These are phyloP conservation scores for Ceriagrion tenellum DNA, from an alignment of 2,888 invertebrate genomes.

Conservation along the genomic window DNA sequence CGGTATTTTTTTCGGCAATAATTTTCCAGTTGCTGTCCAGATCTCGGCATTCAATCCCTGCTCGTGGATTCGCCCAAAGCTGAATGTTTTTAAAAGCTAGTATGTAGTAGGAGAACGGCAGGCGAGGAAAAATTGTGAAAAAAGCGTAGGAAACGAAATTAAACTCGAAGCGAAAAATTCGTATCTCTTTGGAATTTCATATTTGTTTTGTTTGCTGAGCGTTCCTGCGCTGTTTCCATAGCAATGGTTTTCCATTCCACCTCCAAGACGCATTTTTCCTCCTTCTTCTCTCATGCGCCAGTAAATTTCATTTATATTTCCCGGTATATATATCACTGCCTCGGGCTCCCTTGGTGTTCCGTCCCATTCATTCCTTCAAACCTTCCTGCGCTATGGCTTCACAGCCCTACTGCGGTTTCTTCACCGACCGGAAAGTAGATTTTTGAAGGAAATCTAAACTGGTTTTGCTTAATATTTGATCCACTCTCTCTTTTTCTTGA, in stretches of 20 bases:
- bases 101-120: neutral
- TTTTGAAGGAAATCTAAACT: neutral
- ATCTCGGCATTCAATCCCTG: too few species aligned
- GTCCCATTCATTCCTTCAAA: neutral
- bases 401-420: neutral
- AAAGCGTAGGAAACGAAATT: neutral
- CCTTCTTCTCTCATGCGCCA: neutral
- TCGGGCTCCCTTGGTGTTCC: neutral
- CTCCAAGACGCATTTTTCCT: neutral
- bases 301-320: constrained; percentile 16
- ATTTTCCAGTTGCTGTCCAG: too few species aligned
- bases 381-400: neutral
- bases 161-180: neutral
- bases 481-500: neutral
- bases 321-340: neutral
- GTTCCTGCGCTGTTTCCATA: neutral
- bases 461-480: neutral
- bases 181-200: constrained; percentile 15
- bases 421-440: neutral
- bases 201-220: constrained; percentile 7
- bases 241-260: neutral
- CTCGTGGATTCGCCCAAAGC: neutral
- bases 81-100: neutral
- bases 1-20: neutral
- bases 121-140: neutral